Percentiles rank a stretch among this genome's conserved stretches.
Evolutionary conservation across 2,113 vertebrate genomes (phyloP).

Genomic region (Pandion haliaetus): DNA sequence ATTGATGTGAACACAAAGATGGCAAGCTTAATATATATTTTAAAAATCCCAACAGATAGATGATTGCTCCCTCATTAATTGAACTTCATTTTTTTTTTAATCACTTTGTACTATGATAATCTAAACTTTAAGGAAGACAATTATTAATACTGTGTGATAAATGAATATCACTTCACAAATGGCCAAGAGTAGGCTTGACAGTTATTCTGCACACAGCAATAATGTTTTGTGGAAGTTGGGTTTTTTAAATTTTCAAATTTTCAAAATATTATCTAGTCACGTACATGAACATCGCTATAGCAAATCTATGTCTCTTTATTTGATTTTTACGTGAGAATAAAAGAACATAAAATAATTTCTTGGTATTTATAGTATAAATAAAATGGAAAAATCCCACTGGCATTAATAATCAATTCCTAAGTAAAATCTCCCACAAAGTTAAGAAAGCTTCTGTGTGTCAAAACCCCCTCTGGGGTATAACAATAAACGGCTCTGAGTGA

Average conservation of each 20-base stretch:
- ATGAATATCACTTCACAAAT: neutral
- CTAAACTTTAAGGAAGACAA: neutral
- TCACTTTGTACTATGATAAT: neutral
- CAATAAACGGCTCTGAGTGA: neutral
- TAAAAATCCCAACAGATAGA: neutral
- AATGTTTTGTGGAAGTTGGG: neutral
- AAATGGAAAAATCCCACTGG: neutral
- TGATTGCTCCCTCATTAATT: neutral
- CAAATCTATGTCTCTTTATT: neutral
- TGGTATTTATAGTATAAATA: neutral
- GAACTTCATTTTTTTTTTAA: neutral
- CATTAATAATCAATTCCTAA: neutral
- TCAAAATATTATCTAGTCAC: neutral
- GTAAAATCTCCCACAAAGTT: neutral
- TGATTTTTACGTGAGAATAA: neutral
- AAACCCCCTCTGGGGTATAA: accelerated
- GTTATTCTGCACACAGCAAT: neutral
- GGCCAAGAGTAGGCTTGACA: neutral
- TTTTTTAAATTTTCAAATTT: neutral
- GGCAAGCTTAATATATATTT: neutral
- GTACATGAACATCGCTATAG: neutral
- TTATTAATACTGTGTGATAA: neutral
- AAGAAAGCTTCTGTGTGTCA: neutral
- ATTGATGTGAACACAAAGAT: neutral
- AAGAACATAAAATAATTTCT: neutral